A percentile compares a stretch with the other conserved stretches of the same genome.
phyloP scores from a whole-genome alignment of 37 sponge, comb jelly and placozoan genomes.

The Axinella damicornis region DNA sequence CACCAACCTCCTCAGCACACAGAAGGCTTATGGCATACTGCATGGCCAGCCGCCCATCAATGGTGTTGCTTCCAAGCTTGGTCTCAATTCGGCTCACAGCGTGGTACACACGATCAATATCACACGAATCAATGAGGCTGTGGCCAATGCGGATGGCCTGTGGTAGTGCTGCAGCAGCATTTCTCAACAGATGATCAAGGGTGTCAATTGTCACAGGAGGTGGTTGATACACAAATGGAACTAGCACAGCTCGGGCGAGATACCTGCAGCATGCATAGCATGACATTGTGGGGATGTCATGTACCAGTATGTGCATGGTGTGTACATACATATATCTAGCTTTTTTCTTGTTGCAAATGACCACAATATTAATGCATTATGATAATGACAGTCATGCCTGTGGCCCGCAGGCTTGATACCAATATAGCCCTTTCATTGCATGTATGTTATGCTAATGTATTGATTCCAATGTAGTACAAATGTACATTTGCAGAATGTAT shows the following conservation, averaged over 20 bases:
- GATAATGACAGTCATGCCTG: too few species aligned
- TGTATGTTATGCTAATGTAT: too few species aligned
- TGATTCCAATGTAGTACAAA: too few species aligned
- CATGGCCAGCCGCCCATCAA: slow-evolving; percentile 6
- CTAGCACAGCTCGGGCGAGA: slow-evolving; percentile 13
- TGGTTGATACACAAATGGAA: slow-evolving; percentile 16
- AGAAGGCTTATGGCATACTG: slow-evolving; percentile 14
- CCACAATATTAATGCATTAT: too few species aligned
- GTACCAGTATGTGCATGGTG: too few species aligned
- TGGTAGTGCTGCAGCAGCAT: slow-evolving; percentile 17
- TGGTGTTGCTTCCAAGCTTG: not conserved
- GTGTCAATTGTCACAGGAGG: slow-evolving; percentile 2
- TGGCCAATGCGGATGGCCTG: not conserved
- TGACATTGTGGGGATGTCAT: too few species aligned
- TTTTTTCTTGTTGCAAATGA: too few species aligned
- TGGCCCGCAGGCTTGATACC: too few species aligned
- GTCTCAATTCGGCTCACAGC: not conserved
- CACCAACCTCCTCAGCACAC: slow-evolving; percentile 28
- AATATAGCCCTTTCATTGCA: too few species aligned
- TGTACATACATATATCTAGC: too few species aligned
- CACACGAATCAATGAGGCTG: not conserved
- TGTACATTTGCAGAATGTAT: too few species aligned
- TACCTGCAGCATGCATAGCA: not conserved
- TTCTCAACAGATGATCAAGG: not conserved
- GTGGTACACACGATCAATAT: not conserved